These are phyloP conservation scores for Tympanuchus pallidicinctus DNA, from an alignment of 2,113 vertebrate genomes.

Conservation along the genomic window DNA sequence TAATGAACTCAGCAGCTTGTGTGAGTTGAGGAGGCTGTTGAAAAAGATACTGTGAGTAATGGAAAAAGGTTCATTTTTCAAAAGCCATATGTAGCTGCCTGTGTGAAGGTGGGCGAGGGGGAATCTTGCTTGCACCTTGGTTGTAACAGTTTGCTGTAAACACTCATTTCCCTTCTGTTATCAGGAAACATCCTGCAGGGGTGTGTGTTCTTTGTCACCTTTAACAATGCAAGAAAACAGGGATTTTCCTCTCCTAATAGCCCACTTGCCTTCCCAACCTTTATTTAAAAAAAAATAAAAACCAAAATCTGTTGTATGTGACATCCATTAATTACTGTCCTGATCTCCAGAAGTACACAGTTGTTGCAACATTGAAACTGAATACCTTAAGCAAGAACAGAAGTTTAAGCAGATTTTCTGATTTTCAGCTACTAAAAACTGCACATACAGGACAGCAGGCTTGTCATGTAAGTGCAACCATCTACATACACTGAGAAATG, in stretches of 20 bases:
- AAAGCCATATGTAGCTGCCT: conserved; percentile 14
- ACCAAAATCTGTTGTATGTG: neutral
- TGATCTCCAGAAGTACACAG: neutral
- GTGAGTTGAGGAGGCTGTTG: neutral
- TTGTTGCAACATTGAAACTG: neutral
- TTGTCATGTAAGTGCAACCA: neutral
- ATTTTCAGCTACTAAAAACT: neutral
- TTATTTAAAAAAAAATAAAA: neutral
- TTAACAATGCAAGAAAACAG: neutral
- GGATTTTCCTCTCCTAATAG: conserved; percentile 15
- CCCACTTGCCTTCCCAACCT: neutral
- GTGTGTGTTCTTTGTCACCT: conserved; percentile 22
- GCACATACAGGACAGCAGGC: neutral
- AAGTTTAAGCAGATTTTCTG: neutral
- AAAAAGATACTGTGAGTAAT: conserved; percentile 47
- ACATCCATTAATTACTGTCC: neutral
- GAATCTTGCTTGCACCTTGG: neutral
- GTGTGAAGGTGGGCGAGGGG: neutral
- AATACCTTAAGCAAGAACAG: neutral
- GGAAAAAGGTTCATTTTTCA: conserved; percentile 61
- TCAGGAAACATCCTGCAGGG: neutral
- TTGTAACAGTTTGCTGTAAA: neutral
- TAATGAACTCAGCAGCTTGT: conserved; percentile 40
- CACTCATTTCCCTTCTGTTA: conserved; percentile 1
- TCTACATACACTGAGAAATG: neutral